phyloP scores from a whole-genome alignment of 2,113 vertebrate species.

The Cathartes aura region DNA sequence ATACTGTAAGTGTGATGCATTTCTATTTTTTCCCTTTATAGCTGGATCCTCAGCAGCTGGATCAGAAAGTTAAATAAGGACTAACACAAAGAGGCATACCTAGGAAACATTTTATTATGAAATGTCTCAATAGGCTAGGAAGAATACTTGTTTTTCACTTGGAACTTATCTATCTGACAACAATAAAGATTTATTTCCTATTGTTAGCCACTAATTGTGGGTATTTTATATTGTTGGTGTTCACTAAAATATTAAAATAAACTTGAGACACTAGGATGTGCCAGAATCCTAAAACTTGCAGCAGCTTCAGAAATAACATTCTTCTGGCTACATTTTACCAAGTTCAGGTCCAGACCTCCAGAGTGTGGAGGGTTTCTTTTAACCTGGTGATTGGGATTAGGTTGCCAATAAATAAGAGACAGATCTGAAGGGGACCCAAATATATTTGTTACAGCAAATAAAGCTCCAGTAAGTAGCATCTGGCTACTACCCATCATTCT shows the following conservation, averaged over 20 bases:
- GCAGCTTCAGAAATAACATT: not conserved
- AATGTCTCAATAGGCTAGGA: not conserved
- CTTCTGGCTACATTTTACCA: not conserved
- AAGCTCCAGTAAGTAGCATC: not conserved
- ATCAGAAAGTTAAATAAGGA: not conserved
- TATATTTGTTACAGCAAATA: not conserved
- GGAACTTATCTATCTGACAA: not conserved
- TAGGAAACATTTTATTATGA: not conserved
- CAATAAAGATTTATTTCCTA: not conserved
- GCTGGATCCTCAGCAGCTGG: not conserved
- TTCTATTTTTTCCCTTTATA: not conserved
- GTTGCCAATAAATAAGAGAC: not conserved
- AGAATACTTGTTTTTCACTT: not conserved
- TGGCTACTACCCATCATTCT: fast-evolving
- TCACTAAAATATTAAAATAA: not conserved
- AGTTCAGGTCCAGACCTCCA: not conserved
- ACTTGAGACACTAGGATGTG: not conserved
- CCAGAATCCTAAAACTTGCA: not conserved
- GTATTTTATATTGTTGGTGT: not conserved
- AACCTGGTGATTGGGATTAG: not conserved
- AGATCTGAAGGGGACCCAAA: not conserved
- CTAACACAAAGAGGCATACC: not conserved
- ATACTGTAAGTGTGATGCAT: not conserved
- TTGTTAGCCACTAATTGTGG: not conserved
- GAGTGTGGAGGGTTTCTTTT: not conserved